Evolutionary conservation across 2,113 vertebrate species (phyloP).

Genomic region (Pseudonaja textilis): DNA sequence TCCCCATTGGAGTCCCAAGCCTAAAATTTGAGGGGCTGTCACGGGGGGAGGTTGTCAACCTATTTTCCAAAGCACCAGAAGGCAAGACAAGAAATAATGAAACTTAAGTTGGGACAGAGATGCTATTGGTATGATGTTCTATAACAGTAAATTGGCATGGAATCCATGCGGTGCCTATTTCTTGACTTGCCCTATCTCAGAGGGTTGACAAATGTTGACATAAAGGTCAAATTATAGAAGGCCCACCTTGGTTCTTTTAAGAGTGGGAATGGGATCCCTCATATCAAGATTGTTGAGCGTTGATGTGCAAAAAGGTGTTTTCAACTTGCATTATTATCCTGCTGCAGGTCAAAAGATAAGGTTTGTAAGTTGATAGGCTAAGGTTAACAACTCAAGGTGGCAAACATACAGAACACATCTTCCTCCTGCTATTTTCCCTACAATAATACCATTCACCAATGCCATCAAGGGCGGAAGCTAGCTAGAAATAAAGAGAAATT

Average conservation of each 20-base stretch:
- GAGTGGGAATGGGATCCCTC: not conserved
- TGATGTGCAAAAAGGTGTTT: not conserved
- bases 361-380: too few species aligned
- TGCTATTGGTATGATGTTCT: not conserved
- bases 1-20: too few species aligned
- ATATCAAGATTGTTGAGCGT: not conserved
- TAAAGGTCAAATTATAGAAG: not conserved
- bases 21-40: too few species aligned
- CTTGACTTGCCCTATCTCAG: not conserved
- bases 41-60: too few species aligned
- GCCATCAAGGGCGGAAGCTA: not conserved
- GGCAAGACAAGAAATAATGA: too few species aligned
- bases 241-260: not conserved
- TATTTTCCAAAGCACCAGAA: too few species aligned
- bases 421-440: too few species aligned
- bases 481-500: not conserved
- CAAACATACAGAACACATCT: too few species aligned
- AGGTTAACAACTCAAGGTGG: too few species aligned
- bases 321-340: not conserved
- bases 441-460: too few species aligned
- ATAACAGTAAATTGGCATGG: not conserved
- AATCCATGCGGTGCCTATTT: not conserved
- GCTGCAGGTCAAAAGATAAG: too few species aligned
- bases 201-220: not conserved
- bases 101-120: too few species aligned